Evolutionary conservation across 2,113 vertebrate genomes (phyloP), one percentile per base, ranked within the genome.

Genomic region (Pseudolaguvia tuberculata): DNA sequence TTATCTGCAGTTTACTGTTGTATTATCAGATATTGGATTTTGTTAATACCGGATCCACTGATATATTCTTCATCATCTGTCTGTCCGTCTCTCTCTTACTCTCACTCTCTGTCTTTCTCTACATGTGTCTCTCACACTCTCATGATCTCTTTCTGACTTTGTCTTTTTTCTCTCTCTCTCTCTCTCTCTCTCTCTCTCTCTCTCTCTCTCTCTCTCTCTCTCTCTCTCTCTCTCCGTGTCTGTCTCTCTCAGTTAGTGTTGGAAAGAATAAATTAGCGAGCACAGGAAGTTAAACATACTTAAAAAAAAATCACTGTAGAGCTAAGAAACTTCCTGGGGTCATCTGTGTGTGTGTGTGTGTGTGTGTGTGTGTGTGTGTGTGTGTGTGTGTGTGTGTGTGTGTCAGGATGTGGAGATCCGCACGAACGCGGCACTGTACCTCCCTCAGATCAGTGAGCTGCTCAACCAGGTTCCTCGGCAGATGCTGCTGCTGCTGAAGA

Each of bases 401-500:
- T 6, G 25, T 15, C 83, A 99, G 97, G 93, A 95, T 0, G 78
- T 87, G 23, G 95, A 97, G 88, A 95, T 99, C 66, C 92, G 92
- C 59, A 91, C 85, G 82, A 95, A 97, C 0, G 95, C 94, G 0
- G 92, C 93, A 8, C 80, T 83, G 62, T 98, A 98, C 87, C 90
- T 99, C 48, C 94, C 97, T 31, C 91, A 98, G 87, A 98, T 99
- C 88, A 98, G 92, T n/a, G 90, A 92, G 56, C 92, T 99, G 67
- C 89, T 99, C 84, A 95, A 92, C 88, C 86, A 87, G 0, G 90
- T 99, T 7, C 96, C 96, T 0, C 93, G 94, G 5, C 94, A 98
- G 90, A 97, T 98, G 94, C 88, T 99, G 79, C 91, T 99, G 72
- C 90, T 99, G 78, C 88, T 99, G 78, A 98, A 99, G 89, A 99